Percentiles rank a stretch among this genome's conserved stretches.
Conservation (phyloP, 2,113 vertebrate genomes). For the Pseudopodoces humilis region DNA sequence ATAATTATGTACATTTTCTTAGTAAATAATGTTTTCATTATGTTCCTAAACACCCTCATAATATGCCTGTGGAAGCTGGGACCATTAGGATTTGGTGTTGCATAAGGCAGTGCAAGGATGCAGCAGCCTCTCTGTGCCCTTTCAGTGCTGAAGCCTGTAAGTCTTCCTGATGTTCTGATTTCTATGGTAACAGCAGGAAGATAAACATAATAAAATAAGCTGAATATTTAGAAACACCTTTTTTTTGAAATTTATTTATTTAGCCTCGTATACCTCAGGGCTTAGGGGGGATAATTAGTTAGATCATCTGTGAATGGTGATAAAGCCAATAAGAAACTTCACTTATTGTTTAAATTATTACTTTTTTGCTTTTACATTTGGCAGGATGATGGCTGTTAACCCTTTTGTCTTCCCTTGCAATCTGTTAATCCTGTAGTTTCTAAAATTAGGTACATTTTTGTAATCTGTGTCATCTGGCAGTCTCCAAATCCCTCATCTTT, state of each 20-base stretch:
- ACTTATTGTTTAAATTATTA: background rate
- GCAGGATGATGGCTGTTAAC: background rate
- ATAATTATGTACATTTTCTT: background rate
- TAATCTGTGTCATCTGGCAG: background rate
- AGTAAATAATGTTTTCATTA: background rate
- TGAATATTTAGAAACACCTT: conserved; percentile 5
- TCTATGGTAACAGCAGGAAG: conserved; percentile 58
- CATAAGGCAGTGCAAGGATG: background rate
- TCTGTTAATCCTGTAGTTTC: background rate
- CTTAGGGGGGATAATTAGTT: background rate
- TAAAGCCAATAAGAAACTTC: background rate
- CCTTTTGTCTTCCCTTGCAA: background rate
- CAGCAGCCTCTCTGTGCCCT: conserved; percentile 47
- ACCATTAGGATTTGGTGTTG: conserved; percentile 3
- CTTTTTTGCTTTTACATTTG: background rate
- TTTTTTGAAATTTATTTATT: background rate
- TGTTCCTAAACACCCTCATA: background rate
- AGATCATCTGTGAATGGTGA: background rate
- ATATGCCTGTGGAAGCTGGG: background rate
- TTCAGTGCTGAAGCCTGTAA: conserved; percentile 2
- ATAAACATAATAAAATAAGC: conserved; percentile 15
- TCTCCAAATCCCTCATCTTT: conserved; percentile 5
- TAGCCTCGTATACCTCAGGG: background rate
- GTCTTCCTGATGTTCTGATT: conserved; percentile 54
- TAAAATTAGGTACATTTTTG: background rate